phyloP scores from a whole-genome alignment of 1,140 invertebrate genomes.

The Tetraneura akinire region DNA sequence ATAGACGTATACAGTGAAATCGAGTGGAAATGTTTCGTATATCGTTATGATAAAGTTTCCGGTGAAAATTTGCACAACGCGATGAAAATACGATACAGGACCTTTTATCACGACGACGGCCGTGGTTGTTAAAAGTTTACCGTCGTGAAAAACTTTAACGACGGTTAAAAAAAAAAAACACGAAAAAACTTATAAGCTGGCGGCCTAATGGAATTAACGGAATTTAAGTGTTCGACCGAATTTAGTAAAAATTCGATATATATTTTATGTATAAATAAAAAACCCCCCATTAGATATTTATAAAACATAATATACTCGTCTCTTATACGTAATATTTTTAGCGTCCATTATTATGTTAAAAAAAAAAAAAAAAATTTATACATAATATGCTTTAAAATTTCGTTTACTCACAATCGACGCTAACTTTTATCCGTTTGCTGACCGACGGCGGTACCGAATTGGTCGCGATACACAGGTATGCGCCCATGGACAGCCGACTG shows the following conservation, averaged over 20 bases:
- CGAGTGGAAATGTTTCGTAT: not conserved
- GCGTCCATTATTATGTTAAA: no score
- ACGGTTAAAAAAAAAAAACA: not conserved
- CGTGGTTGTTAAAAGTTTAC: constrained; percentile 30
- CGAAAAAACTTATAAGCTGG: not conserved
- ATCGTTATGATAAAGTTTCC: not conserved
- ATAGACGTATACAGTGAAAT: no score
- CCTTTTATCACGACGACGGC: not conserved
- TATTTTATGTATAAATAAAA: no score
- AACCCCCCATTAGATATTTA: not conserved
- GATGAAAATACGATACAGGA: not conserved
- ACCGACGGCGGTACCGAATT: constrained; percentile 67
- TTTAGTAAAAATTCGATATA: not conserved
- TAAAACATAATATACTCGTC: not conserved
- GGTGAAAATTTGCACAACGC: not conserved
- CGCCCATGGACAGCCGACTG: constrained; percentile 85
- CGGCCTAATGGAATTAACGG: not conserved
- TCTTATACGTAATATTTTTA: no score
- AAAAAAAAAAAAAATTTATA: no score
- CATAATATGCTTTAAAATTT: no score
- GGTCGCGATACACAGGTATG: constrained; percentile 82
- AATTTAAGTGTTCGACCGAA: not conserved
- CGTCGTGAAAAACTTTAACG: not conserved
- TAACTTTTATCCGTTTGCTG: constrained; percentile 89
- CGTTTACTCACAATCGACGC: constrained; percentile 85